Evolutionary conservation across 2,797 vertebrate species (phyloP), one percentile per base, ranked within the genome.

Genomic region (Alauda arvensis): DNA sequence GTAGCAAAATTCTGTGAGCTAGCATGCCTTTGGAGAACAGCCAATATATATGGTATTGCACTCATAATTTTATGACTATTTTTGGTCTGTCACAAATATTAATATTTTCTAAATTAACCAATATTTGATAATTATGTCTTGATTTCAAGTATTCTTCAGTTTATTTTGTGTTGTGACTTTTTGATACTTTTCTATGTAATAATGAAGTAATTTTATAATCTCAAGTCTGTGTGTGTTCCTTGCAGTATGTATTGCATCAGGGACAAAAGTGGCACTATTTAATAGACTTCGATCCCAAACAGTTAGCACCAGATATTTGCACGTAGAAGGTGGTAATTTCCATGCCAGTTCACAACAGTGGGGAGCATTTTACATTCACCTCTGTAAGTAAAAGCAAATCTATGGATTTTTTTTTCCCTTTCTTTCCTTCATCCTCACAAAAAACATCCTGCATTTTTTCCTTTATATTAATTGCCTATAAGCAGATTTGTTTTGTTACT

Each of bases 311-410:
- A 98, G 99, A 95, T 99, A 99, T 94, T 98, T 99, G 80, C 99
- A 99, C 51, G 99, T 99, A 93, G 99, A 99, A 98, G 99, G 99
- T 40, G 99, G 99, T 53, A 99, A 99, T 95, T 99, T 99, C 84
- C 99, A 99, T 85, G 99, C 99, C 97, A 99, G 99, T 96, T 99
- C 99, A 88, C 99, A 99, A 74, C 99, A 99, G 93, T 99, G 99
- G 99, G 99, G 99, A 95, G 99, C 99, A 19, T 99, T 99, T 96
- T 99, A 98, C 96, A 99, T 99, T 97, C 99, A 99, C 95, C 98
- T 99, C 92, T 94, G 99, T 99, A 96, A 98, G 99, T 98, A 95
- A 91, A 92, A 90, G 31, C 66, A 45, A 90, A 81, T 51, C 26
- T 69, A 24, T 63, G 2, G 49, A 4, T 52, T 70, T 80, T 87